These are phyloP conservation scores for Electrona antarctica DNA, from an alignment of 2,113 vertebrate species.

Conservation along the genomic window DNA sequence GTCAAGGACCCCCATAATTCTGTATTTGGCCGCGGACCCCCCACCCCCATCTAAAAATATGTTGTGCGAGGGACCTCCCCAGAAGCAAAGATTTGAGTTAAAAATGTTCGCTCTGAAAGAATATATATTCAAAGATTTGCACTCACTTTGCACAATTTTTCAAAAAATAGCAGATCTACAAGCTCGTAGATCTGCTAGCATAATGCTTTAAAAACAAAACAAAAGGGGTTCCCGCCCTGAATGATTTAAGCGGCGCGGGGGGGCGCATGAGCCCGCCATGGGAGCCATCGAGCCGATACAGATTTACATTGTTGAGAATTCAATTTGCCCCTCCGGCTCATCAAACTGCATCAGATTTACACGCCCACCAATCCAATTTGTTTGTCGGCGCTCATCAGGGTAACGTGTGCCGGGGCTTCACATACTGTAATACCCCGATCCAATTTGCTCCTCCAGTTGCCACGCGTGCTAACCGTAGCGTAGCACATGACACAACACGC, in stretches of 20 bases:
- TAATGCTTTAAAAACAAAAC: too few relatives aligned
- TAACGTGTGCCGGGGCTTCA: conserved; percentile 47
- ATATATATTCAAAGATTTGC: too few relatives aligned
- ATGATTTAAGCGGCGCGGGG: conserved; percentile 79
- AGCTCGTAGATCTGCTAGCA: too few relatives aligned
- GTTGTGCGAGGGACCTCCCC: too few relatives aligned
- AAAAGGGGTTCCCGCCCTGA: too few relatives aligned
- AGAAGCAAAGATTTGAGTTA: too few relatives aligned
- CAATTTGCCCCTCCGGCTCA: conserved; percentile 86
- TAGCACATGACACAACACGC: conserved; percentile 37
- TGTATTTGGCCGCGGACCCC: too few relatives aligned
- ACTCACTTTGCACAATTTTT: too few relatives aligned
- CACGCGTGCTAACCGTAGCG: conserved; percentile 66
- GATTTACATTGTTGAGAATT: conserved; percentile 88
- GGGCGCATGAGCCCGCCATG: conserved; percentile 16
- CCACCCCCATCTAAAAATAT: too few relatives aligned
- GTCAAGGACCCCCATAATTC: too few relatives aligned
- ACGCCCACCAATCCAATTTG: conserved; percentile 87
- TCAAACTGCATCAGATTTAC: conserved; percentile 73
- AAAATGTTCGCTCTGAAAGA: too few relatives aligned
- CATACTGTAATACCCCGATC: conserved; percentile 80
- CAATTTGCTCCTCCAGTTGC: conserved; percentile 87
- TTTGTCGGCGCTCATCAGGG: conserved; percentile 74
- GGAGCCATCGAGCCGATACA: conserved; percentile 82
- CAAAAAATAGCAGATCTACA: too few relatives aligned